Percentiles rank a stretch among this genome's conserved stretches.
These are phyloP conservation scores for Pterobdella sp. DNA, from an alignment of 2,888 invertebrate species.

Conservation along the genomic window DNA sequence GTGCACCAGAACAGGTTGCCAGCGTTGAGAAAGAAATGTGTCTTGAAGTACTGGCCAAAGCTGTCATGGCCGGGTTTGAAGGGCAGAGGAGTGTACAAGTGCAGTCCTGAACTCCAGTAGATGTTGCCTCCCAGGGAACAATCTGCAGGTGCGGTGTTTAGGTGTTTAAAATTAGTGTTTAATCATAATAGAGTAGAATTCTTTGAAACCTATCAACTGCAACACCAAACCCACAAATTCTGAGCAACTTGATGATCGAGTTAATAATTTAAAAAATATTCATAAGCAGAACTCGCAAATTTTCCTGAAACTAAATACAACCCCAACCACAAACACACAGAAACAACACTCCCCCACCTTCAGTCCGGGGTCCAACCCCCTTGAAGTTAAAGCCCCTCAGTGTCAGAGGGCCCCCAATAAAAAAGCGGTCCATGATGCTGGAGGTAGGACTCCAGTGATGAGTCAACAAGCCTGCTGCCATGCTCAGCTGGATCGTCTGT, in stretches of 20 bases:
- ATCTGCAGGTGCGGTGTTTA: conserved; percentile 39
- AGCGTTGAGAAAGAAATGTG: conserved; percentile 79
- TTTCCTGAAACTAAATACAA: too few species aligned
- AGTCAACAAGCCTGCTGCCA: conserved; percentile 64
- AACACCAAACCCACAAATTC: too few species aligned
- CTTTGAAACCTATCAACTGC: too few species aligned
- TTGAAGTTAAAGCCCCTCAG: conserved; percentile 78
- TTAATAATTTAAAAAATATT: too few species aligned
- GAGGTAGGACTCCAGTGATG: conserved; percentile 51
- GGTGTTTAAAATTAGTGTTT: too few species aligned
- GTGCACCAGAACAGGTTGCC: conserved; percentile 68
- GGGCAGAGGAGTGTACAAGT: conserved; percentile 81
- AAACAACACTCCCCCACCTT: conserved; percentile 55
- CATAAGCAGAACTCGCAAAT: too few species aligned
- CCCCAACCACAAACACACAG: neutral
- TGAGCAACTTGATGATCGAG: too few species aligned
- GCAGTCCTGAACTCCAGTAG: conserved; percentile 78
- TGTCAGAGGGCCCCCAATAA: conserved; percentile 79
- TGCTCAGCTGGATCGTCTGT: conserved; percentile 65
- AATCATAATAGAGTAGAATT: too few species aligned
- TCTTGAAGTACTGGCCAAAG: conserved; percentile 73
- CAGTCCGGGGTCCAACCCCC: conserved; percentile 76
- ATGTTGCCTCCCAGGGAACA: conserved; percentile 57
- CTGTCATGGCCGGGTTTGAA: conserved; percentile 71
- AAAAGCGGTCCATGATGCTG: conserved; percentile 63